phyloP scores from a whole-genome alignment of 1,140 invertebrate species.

The Zaprionus ornatus region DNA sequence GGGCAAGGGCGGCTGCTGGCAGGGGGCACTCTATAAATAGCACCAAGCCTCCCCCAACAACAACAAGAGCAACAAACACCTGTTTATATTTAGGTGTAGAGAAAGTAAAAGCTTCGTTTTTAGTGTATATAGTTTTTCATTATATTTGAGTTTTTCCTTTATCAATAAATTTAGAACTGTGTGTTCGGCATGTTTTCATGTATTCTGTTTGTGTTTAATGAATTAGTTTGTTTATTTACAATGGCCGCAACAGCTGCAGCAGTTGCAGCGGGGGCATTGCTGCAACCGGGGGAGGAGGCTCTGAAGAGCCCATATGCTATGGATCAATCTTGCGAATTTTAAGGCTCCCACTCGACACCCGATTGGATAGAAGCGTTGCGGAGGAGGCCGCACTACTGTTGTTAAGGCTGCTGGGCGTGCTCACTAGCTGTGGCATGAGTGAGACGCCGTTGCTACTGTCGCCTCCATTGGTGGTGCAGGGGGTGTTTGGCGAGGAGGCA shows the following conservation, averaged over 20 bases:
- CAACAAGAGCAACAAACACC: slow-evolving; percentile 1
- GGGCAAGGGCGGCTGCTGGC: slow-evolving; percentile 35
- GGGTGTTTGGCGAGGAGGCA: slow-evolving; percentile 5
- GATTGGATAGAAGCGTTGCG: slow-evolving; percentile 2
- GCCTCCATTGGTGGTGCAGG: slow-evolving; percentile 33
- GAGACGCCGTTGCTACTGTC: slow-evolving; percentile 30
- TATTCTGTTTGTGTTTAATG: slow-evolving; percentile 7
- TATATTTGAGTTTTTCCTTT: slow-evolving; percentile 27
- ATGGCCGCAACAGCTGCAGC: slow-evolving; percentile 48
- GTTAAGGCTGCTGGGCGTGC: slow-evolving; percentile 7
- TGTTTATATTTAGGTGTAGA: not conserved
- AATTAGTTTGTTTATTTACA: slow-evolving; percentile 54
- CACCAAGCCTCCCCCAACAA: slow-evolving; percentile 44
- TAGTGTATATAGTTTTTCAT: slow-evolving; percentile 2
- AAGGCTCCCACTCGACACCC: slow-evolving; percentile 37
- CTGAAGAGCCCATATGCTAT: slow-evolving; percentile 32
- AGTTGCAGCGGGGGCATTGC: slow-evolving; percentile 51
- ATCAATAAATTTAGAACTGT: slow-evolving; percentile 21
- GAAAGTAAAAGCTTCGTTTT: not conserved
- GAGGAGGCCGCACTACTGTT: slow-evolving; percentile 1
- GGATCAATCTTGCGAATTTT: slow-evolving; percentile 75
- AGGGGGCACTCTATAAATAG: slow-evolving; percentile 38
- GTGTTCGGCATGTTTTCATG: slow-evolving; percentile 10
- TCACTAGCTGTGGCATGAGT: slow-evolving; percentile 46
- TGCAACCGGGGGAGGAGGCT: not conserved